Evolutionary conservation across 2,888 invertebrate species (phyloP).

Genomic region (Synanthedon myopaeformis): DNA sequence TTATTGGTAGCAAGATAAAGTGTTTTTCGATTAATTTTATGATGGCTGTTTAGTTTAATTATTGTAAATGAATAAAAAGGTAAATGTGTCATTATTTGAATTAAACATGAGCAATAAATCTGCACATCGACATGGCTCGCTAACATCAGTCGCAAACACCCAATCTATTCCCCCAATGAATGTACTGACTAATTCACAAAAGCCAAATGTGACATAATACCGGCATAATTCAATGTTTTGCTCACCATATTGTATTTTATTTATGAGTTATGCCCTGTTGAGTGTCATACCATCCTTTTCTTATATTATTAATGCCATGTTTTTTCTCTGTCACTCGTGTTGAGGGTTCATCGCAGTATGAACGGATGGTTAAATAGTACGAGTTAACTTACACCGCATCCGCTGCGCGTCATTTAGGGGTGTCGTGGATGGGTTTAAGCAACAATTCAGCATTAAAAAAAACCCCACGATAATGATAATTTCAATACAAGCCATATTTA

Average conservation of each 20-base stretch:
- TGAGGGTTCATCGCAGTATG: conserved; percentile 56
- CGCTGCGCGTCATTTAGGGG: conserved; percentile 63
- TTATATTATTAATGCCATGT: conserved; percentile 14
- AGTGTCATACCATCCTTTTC: conserved; percentile 34
- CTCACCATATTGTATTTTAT: conserved; percentile 73
- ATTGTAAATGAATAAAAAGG: conserved; percentile 3
- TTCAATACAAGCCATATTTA: no score
- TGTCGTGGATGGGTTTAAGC: conserved; percentile 37
- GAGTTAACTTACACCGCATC: conserved; percentile 67
- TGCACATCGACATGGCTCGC: conserved; percentile 18
- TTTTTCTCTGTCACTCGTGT: conserved; percentile 30
- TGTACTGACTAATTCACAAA: conserved; percentile 63
- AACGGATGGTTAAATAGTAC: conserved; percentile 68
- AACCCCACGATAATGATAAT: no score
- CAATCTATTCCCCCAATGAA: conserved; percentile 47
- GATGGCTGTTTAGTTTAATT: background rate
- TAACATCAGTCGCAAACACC: conserved; percentile 46
- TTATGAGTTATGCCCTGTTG: conserved; percentile 67
- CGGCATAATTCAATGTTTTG: conserved; percentile 71
- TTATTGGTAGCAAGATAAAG: no score
- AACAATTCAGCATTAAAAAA: background rate
- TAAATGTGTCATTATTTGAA: conserved; percentile 29
- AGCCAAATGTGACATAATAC: conserved; percentile 72
- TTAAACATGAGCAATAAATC: conserved; percentile 11
- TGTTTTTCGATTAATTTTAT: background rate